Evolutionary conservation across 2,888 invertebrate species (phyloP).

Genomic region (Plagiodera versicolora): DNA sequence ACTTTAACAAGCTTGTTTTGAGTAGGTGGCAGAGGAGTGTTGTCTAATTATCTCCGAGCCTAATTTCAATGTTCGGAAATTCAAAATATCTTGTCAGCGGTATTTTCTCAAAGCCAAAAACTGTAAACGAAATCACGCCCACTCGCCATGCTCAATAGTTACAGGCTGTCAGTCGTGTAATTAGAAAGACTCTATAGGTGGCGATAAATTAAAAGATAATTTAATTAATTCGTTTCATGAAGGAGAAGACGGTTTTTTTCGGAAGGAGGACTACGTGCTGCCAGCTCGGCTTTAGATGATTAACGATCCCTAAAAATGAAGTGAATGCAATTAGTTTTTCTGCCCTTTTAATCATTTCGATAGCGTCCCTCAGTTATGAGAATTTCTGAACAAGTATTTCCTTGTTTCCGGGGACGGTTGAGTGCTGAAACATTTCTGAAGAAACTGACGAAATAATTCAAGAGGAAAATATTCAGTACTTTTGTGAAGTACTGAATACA

Average conservation of each 20-base stretch:
- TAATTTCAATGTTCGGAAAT: neutral
- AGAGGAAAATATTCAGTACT: too few relatives aligned
- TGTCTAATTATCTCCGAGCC: neutral
- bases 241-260: conserved; percentile 13
- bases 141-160: conserved; percentile 7
- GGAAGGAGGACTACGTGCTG: conserved; percentile 6
- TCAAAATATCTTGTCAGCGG: neutral
- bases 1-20: neutral
- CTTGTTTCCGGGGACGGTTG: too few relatives aligned
- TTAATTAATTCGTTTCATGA: conserved; percentile 14
- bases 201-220: conserved; percentile 22
- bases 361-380: conserved; percentile 13
- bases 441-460: too few relatives aligned
- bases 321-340: conserved; percentile 8
- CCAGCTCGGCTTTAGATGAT: conserved; percentile 12
- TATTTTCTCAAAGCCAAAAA: neutral
- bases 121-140: neutral
- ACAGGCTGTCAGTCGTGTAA: conserved; percentile 13
- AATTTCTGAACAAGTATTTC: neutral
- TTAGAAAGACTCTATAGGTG: conserved; percentile 15
- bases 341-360: conserved; percentile 10
- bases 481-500: too few relatives aligned
- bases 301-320: conserved; percentile 13
- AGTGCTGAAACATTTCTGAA: too few relatives aligned
- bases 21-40: neutral